phyloP scores from a whole-genome alignment of 1,140 invertebrate genomes.

The Frieseomelitta varia region DNA sequence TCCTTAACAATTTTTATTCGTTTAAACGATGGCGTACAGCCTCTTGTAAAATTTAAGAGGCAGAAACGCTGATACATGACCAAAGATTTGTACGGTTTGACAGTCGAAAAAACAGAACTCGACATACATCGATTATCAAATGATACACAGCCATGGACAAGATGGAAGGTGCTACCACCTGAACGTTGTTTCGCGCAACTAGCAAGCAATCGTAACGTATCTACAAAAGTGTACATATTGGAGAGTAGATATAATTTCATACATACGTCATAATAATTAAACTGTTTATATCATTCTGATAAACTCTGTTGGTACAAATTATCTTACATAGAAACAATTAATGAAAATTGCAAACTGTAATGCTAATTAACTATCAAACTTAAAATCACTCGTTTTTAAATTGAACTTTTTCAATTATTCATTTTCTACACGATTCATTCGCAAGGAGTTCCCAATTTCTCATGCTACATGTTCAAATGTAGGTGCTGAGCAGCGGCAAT shows the following conservation, averaged over 20 bases:
- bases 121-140: no score
- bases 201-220: neutral
- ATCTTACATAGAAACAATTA: neutral
- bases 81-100: neutral
- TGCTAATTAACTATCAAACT: neutral
- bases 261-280: neutral
- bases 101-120: neutral
- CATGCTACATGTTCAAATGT: slow-evolving; percentile 52
- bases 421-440: neutral
- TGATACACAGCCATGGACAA: neutral
- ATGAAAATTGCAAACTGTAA: neutral
- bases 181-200: neutral
- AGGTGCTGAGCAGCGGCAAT: slow-evolving; percentile 67
- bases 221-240: no score
- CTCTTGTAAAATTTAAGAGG: neutral
- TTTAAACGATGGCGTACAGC: no score
- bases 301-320: neutral
- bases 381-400: neutral
- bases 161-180: slow-evolving; percentile 32
- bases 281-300: neutral
- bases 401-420: neutral
- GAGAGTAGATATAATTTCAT: no score
- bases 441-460: no score
- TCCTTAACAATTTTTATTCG: neutral
- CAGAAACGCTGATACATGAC: neutral